phyloP scores from a whole-genome alignment of 1,140 invertebrate species.

The Anthonomus grandis region DNA sequence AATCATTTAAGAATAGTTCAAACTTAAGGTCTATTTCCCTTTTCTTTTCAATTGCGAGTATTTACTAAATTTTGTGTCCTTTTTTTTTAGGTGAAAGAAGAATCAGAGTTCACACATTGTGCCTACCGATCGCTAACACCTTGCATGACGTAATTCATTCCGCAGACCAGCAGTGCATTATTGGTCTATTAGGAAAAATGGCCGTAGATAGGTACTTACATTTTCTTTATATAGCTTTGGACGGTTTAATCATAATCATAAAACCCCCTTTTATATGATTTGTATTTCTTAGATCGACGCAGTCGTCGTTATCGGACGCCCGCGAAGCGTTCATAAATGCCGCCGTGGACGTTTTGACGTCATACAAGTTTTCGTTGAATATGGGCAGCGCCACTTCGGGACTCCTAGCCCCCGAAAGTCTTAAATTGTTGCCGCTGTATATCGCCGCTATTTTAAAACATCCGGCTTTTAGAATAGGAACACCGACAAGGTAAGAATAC shows the following conservation, averaged over 20 bases:
- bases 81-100: slow-evolving; percentile 70
- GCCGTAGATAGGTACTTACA: slow-evolving; percentile 72
- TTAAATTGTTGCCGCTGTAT: slow-evolving; percentile 84
- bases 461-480: slow-evolving; percentile 82
- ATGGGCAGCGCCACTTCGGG: slow-evolving; percentile 57
- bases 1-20: too few species aligned
- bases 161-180: slow-evolving; percentile 94
- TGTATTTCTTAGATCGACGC: slow-evolving; percentile 63
- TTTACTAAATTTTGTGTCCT: not conserved
- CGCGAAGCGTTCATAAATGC: slow-evolving; percentile 95
- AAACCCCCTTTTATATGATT: too few species aligned
- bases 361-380: slow-evolving; percentile 73
- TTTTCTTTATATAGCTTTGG: too few species aligned
- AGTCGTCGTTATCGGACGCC: slow-evolving; percentile 85
- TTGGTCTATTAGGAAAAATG: slow-evolving; percentile 93
- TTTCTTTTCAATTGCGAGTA: not conserved
- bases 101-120: slow-evolving; percentile 96
- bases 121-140: slow-evolving; percentile 83
- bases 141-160: slow-evolving; percentile 82
- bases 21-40: not conserved
- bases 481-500: slow-evolving; percentile 86
- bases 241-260: too few species aligned
- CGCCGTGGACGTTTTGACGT: slow-evolving; percentile 82
- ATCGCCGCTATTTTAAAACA: slow-evolving; percentile 89
- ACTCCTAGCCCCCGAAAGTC: slow-evolving; percentile 69